Evolutionary conservation across 2,888 invertebrate species (phyloP), one percentile per base, ranked within the genome.

Genomic region (Phalera bucephala): DNA sequence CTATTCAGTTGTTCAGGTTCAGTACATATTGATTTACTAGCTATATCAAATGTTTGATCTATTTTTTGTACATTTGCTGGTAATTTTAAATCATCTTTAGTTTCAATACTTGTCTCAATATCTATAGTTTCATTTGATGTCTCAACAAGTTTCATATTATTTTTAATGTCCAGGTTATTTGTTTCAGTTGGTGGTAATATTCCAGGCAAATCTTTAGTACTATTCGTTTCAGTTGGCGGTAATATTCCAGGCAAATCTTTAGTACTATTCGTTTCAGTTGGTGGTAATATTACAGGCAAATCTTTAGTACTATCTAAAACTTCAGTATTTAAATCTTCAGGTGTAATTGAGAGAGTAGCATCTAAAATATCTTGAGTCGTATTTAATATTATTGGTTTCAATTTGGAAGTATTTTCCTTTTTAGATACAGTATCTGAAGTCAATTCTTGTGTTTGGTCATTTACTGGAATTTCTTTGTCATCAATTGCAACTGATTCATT

Each of bases 401-500:
- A 27, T 15, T 55, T 41, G 1, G 54, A 41, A n/a, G 31, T 42
- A 50, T 47, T 57, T 6, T 46, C 48, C 7, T 36, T 49, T 3
- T 27, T 33, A 19, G 5, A 36, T 21, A 33, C 20, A n/a, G n/a
- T n/a, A 28, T 46, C 17, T 41, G 34, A 40, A 17, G 28, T 47
- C 6, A 52, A 31, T 15, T 50, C 35, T 9, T 29, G 21, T 9
- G 36, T 41, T 19, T 29, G 19, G 5, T 47, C 28, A 35, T 28
- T 30, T 0, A 46, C 29, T 20, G 40, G 37, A 35, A 41, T 50
- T 25, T 33, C 33, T 0, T 22, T 39, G 39, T 48, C 51, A 23
- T 43, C 51, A 12, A 35, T 10, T 11, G 26, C 14, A 34, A 43
- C 23, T 26, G 55, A 58, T 31, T 75, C 73, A 62, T 66, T 69